These are phyloP conservation scores for Callocephalon fimbriatum DNA, from an alignment of 2,113 vertebrate species.

Conservation along the genomic window DNA sequence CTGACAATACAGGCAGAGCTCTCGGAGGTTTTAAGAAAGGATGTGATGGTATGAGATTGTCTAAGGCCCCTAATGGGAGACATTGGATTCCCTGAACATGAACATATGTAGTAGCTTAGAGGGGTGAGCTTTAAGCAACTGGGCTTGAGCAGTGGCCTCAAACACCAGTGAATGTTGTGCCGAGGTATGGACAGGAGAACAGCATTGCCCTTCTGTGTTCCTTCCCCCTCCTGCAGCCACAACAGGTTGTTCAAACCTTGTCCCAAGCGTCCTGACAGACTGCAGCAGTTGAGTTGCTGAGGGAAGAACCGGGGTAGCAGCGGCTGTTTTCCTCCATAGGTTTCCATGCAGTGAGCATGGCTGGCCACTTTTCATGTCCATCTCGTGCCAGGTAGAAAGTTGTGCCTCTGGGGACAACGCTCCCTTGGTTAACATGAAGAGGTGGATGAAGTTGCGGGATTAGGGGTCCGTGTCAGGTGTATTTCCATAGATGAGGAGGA, in stretches of 20 bases:
- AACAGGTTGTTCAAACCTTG: not conserved
- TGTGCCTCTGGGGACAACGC: rapidly evolving
- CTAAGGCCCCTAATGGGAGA: not conserved
- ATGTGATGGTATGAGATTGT: rapidly evolving
- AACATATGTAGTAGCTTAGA: not conserved
- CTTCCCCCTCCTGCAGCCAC: not conserved
- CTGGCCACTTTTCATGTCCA: not conserved
- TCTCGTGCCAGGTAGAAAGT: not conserved
- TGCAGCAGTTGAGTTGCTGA: not conserved
- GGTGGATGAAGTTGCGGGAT: not conserved
- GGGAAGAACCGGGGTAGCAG: not conserved
- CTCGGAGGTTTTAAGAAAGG: not conserved
- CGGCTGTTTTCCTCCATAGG: not conserved
- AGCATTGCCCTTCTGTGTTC: rapidly evolving
- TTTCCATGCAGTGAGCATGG: not conserved
- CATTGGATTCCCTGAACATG: not conserved
- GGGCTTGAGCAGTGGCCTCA: not conserved
- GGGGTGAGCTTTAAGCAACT: not conserved
- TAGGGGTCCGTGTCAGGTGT: rapidly evolving
- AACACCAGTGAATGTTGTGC: rapidly evolving
- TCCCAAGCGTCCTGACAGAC: not conserved
- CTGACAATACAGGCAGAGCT: not conserved
- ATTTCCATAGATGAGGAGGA: rapidly evolving
- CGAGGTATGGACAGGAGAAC: not conserved
- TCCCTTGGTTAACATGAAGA: not conserved